phyloP scores from a whole-genome alignment of 2,888 invertebrate species.

The Siphlonurus alternatus region DNA sequence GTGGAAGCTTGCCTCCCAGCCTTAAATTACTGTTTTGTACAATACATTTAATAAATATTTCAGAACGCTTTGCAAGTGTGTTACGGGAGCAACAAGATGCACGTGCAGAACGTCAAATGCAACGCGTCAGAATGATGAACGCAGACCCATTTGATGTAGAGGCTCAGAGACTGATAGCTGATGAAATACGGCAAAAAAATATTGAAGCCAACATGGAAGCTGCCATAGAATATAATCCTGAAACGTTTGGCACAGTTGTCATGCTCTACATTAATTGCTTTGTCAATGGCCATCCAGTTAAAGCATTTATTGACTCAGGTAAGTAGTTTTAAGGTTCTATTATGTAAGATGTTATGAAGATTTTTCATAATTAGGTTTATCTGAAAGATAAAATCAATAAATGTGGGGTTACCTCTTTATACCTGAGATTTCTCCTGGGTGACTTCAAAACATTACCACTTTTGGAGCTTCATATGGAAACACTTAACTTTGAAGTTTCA shows the following conservation, averaged over 20 bases:
- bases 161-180: conserved; percentile 86
- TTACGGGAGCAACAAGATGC: conserved; percentile 68
- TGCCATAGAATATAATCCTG: conserved; percentile 97
- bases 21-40: too few relatives aligned
- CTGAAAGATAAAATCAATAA: too few relatives aligned
- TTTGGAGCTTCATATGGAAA: too few relatives aligned
- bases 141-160: conserved; percentile 94
- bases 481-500: too few relatives aligned
- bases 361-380: too few relatives aligned
- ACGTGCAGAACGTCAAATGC: conserved; percentile 65
- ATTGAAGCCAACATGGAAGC: conserved; percentile 98
- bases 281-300: conserved; percentile 92
- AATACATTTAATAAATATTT: too few relatives aligned
- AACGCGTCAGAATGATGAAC: conserved; percentile 70
- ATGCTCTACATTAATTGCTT: conserved; percentile 96
- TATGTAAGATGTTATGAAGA: too few relatives aligned
- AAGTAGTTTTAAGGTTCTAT: conserved; percentile 9
- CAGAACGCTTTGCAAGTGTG: conserved; percentile 62
- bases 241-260: conserved; percentile 92
- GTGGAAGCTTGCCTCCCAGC: too few relatives aligned
- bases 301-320: conserved; percentile 97
- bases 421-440: too few relatives aligned
- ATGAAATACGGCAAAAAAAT: conserved; percentile 89
- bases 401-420: too few relatives aligned
- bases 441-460: too few relatives aligned